Evolutionary conservation across 2,797 vertebrate genomes (phyloP).

Genomic region (Chelidonichthys spinosus): DNA sequence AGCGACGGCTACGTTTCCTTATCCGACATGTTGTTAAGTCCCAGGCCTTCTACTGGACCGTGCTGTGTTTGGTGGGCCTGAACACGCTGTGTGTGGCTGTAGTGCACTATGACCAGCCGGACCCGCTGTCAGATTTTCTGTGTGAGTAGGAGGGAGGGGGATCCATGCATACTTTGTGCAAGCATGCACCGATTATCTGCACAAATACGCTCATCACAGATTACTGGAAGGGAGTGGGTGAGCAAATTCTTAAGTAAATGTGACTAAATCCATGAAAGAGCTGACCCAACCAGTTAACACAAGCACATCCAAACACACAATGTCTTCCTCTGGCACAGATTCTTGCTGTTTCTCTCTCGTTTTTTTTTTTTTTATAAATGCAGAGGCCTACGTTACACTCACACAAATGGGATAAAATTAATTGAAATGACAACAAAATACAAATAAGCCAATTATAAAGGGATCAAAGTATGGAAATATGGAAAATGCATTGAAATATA

Average conservation of each 20-base stretch:
- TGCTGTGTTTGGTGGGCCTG: constrained; percentile 94
- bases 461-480: not conserved
- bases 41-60: constrained; percentile 96
- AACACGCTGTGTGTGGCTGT: constrained; percentile 96
- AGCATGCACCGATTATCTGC: constrained; percentile 42
- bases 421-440: not conserved
- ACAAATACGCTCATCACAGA: constrained; percentile 47
- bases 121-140: constrained; percentile 94
- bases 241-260: constrained; percentile 45
- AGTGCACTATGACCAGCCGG: constrained; percentile 94
- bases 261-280: constrained; percentile 51
- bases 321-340: not conserved
- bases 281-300: constrained; percentile 30
- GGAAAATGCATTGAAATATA: not conserved
- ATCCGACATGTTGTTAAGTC: constrained; percentile 94
- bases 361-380: not conserved
- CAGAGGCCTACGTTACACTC: not conserved
- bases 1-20: constrained; percentile 92
- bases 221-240: constrained; percentile 47
- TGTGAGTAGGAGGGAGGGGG: constrained; percentile 84
- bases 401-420: not conserved
- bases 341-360: not conserved
- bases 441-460: not conserved
- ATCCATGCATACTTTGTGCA: constrained; percentile 11
- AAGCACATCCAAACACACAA: constrained; percentile 6